These are phyloP conservation scores for Mustelus asterias DNA, from an alignment of 2,113 vertebrate species.

Conservation along the genomic window DNA sequence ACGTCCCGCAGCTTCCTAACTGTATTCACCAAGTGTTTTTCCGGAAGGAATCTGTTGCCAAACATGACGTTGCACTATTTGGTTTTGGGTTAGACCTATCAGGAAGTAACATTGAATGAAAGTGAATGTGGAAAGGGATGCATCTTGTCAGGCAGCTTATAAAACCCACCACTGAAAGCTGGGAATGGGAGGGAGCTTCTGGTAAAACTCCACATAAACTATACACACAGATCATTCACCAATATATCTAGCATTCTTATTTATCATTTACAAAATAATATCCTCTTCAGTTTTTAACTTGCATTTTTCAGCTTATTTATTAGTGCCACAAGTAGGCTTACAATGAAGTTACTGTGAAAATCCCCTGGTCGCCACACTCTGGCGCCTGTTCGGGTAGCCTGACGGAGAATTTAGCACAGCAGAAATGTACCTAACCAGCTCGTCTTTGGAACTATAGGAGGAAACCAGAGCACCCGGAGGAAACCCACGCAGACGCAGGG, in stretches of 20 bases:
- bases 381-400: too few species aligned
- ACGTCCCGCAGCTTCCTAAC: not conserved
- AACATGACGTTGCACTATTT: not conserved
- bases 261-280: not conserved
- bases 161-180: not conserved
- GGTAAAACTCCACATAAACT: not conserved
- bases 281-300: not conserved
- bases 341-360: too few species aligned
- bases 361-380: too few species aligned
- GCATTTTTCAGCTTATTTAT: too few species aligned
- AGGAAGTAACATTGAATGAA: not conserved
- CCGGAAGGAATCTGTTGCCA: not conserved
- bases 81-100: not conserved
- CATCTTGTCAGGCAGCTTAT: too few species aligned
- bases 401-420: too few species aligned
- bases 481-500: too few species aligned
- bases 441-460: too few species aligned
- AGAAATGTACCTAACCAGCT: too few species aligned
- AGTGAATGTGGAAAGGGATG: not conserved
- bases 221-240: not conserved
- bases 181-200: not conserved
- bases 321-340: too few species aligned
- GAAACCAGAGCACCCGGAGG: too few species aligned
- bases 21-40: not conserved
- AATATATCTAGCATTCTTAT: not conserved